Conservation (phyloP, 1,140 invertebrate genomes). For the Calephelis nemesis region DNA sequence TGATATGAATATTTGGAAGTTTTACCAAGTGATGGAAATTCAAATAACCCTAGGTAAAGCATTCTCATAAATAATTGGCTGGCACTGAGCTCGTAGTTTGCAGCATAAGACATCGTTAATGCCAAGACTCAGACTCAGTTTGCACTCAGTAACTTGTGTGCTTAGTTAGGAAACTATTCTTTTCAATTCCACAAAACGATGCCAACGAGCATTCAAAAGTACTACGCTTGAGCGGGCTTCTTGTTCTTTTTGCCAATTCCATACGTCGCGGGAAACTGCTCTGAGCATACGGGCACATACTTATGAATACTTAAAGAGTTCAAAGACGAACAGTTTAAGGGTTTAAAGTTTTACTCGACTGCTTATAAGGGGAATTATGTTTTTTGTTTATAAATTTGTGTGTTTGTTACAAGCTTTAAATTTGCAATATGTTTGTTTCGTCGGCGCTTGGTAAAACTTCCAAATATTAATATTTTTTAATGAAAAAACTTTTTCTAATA, state of each 20-base stretch:
- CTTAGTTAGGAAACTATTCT: conserved; percentile 40
- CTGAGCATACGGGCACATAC: conserved; percentile 1
- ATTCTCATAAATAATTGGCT: conserved; percentile 8
- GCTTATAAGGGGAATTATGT: too few relatives aligned
- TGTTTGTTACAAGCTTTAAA: too few relatives aligned
- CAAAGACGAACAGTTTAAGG: conserved; percentile 8
- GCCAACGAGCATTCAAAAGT: conserved; percentile 17
- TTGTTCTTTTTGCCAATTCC: conserved; percentile 14
- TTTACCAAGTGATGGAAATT: too few relatives aligned
- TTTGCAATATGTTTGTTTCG: too few relatives aligned
- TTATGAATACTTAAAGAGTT: conserved; percentile 10
- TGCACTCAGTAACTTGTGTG: conserved; percentile 23
- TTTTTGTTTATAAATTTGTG: too few relatives aligned
- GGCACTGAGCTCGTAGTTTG: conserved; percentile 6
- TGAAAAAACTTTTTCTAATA: too few relatives aligned
- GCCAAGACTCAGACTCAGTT: conserved; percentile 8
- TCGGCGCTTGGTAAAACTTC: too few relatives aligned
- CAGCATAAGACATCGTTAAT: conserved; percentile 33
- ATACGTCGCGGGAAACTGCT: conserved; percentile 15
- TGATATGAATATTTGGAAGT: too few relatives aligned
- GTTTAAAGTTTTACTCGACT: neutral
- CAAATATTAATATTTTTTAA: too few relatives aligned
- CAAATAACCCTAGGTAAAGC: neutral
- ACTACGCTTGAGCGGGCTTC: conserved; percentile 1
- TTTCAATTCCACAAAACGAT: conserved; percentile 40